A percentile compares a stretch with the other conserved stretches of the same genome.
These are phyloP conservation scores for Channallabes apus DNA, from an alignment of 2,797 vertebrate genomes.

Conservation along the genomic window DNA sequence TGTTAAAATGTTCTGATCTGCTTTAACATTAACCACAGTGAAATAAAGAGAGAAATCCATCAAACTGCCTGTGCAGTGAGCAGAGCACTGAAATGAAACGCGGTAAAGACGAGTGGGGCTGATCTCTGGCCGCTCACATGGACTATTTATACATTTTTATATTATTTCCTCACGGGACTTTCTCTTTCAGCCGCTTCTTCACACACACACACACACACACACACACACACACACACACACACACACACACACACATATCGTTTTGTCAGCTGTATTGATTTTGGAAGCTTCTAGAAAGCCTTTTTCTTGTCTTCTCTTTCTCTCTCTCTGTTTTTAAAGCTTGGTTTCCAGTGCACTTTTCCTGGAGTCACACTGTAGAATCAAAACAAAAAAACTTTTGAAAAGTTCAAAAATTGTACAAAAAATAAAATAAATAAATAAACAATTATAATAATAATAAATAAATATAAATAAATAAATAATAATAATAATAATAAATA, in stretches of 20 bases:
- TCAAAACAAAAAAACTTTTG: neutral
- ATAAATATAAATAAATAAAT: too few relatives aligned
- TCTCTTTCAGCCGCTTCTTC: constrained; percentile 36
- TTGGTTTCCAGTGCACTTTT: neutral
- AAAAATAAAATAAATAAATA: too few relatives aligned
- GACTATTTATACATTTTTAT: constrained; percentile 24
- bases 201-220: constrained; percentile 6
- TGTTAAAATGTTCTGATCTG: neutral
- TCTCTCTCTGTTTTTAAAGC: neutral
- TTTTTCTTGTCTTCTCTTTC: neutral
- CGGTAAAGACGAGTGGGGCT: neutral
- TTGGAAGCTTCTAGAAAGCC: constrained; percentile 2
- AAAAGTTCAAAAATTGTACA: neutral
- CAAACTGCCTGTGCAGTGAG: neutral
- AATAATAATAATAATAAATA: too few relatives aligned
- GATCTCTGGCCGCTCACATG: neutral
- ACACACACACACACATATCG: neutral
- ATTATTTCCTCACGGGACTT: constrained; percentile 19
- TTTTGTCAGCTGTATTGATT: constrained; percentile 49
- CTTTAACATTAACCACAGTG: neutral
- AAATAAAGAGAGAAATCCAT: neutral
- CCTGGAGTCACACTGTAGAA: neutral
- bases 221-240: too few relatives aligned
- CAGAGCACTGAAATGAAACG: neutral
- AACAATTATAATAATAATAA: too few relatives aligned